Conservation (phyloP, 1,140 invertebrate species). For the Drosophila oshimai region DNA sequence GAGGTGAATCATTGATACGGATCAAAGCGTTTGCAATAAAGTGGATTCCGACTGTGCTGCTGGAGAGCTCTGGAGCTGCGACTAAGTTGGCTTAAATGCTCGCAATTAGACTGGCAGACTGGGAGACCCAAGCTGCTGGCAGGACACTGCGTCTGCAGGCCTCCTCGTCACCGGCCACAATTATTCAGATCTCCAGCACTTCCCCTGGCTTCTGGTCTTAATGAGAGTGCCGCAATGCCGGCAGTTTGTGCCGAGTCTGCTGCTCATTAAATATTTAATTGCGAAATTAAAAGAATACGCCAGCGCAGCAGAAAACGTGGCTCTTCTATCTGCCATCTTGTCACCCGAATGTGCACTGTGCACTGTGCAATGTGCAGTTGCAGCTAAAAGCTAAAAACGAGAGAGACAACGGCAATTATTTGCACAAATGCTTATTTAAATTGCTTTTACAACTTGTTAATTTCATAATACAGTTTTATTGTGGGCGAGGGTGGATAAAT, state of each 20-base stretch:
- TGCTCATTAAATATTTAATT: constrained; percentile 79
- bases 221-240: constrained; percentile 47
- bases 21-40: not conserved
- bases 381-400: constrained; percentile 31
- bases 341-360: constrained; percentile 41
- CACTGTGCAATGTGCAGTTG: too few species aligned
- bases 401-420: constrained; percentile 51
- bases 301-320: constrained; percentile 44
- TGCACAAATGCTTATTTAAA: constrained; percentile 64
- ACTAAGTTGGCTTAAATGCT: constrained; percentile 1
- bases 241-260: constrained; percentile 18
- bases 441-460: constrained; percentile 70
- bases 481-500: not conserved
- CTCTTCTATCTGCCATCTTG: not conserved
- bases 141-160: too few species aligned
- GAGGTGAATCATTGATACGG: constrained; percentile 6
- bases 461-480: constrained; percentile 49
- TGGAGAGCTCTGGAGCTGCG: not conserved
- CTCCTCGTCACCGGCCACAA: constrained; percentile 16
- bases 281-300: constrained; percentile 74
- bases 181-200: constrained; percentile 49
- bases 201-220: not conserved
- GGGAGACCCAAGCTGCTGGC: not conserved
- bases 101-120: constrained; percentile 12
- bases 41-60: not conserved